Evolutionary conservation across 2,113 vertebrate species (phyloP).

Genomic region (Pelobates fuscus): DNA sequence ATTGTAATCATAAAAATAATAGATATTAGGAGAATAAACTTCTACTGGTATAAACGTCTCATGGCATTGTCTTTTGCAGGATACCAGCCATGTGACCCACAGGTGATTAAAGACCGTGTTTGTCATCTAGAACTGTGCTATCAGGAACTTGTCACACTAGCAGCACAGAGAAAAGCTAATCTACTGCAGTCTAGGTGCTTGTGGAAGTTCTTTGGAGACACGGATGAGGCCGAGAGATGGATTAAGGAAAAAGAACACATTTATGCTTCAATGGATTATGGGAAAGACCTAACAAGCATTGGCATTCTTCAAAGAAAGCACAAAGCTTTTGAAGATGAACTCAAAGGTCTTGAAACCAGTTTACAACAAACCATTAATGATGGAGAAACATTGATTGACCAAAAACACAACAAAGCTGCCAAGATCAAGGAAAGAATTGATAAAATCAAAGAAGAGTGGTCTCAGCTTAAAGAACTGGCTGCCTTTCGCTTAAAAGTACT

Average conservation of each 20-base stretch:
- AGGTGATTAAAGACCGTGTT: constrained; percentile 87
- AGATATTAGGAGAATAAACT: too few relatives aligned
- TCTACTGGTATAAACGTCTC: too few relatives aligned
- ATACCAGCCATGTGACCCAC: constrained; percentile 93
- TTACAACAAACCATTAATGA: constrained; percentile 74
- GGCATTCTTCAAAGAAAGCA: constrained; percentile 89
- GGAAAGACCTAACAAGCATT: constrained; percentile 90
- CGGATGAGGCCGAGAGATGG: constrained; percentile 89
- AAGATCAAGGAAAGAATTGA: constrained; percentile 72
- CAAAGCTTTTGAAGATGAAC: constrained; percentile 88
- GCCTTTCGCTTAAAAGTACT: constrained; percentile 85
- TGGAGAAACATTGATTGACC: constrained; percentile 73
- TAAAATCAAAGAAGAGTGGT: constrained; percentile 77
- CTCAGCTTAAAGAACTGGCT: constrained; percentile 87
- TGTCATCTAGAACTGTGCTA: constrained; percentile 87
- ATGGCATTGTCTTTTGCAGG: constrained; percentile 68
- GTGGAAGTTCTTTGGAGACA: constrained; percentile 94
- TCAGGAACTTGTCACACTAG: constrained; percentile 79
- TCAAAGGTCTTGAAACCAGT: constrained; percentile 73
- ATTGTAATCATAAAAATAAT: too few relatives aligned
- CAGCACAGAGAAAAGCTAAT: constrained; percentile 73
- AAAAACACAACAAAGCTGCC: constrained; percentile 73
- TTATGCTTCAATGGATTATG: constrained; percentile 88
- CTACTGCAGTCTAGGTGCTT: constrained; percentile 86
- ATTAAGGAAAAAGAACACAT: constrained; percentile 95